Evolutionary conservation across 2,888 invertebrate species (phyloP).

Genomic region (Ellobium chinense): DNA sequence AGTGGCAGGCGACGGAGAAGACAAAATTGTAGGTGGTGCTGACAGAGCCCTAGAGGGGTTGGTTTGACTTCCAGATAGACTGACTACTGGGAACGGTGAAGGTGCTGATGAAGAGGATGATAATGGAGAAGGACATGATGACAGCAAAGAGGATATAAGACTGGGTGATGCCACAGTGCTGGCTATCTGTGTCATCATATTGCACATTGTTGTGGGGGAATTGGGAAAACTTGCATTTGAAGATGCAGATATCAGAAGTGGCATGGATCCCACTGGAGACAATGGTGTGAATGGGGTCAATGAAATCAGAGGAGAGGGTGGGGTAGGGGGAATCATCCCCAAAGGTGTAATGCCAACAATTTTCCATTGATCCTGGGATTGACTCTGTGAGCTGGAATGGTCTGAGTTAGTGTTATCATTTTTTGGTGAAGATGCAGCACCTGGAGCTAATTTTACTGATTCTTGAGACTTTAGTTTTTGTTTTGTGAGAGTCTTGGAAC

Average conservation of each 20-base stretch:
- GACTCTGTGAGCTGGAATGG: background rate
- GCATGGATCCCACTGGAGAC: background rate
- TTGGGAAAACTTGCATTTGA: background rate
- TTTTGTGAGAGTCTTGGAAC: background rate
- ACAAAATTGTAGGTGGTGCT: background rate
- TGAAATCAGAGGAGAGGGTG: slow-evolving; percentile 1
- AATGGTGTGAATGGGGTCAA: background rate
- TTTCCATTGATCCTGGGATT: slow-evolving; percentile 28
- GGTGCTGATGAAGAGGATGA: background rate
- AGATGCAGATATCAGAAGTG: slow-evolving; percentile 22
- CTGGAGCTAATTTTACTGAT: background rate
- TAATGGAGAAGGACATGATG: background rate
- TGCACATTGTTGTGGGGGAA: background rate
- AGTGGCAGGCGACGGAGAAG: background rate
- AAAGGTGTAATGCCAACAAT: slow-evolving; percentile 31
- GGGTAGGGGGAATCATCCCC: slow-evolving; percentile 8
- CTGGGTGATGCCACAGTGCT: background rate
- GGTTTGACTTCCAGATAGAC: background rate
- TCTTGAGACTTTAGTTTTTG: slow-evolving; percentile 11
- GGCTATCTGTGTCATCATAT: background rate
- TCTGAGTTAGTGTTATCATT: background rate
- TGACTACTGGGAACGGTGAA: background rate
- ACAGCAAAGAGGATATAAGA: background rate
- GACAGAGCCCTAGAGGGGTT: background rate
- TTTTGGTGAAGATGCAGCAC: background rate